These are phyloP conservation scores for Apodemia hepburni DNA, from an alignment of 2,888 invertebrate species.

Conservation along the genomic window DNA sequence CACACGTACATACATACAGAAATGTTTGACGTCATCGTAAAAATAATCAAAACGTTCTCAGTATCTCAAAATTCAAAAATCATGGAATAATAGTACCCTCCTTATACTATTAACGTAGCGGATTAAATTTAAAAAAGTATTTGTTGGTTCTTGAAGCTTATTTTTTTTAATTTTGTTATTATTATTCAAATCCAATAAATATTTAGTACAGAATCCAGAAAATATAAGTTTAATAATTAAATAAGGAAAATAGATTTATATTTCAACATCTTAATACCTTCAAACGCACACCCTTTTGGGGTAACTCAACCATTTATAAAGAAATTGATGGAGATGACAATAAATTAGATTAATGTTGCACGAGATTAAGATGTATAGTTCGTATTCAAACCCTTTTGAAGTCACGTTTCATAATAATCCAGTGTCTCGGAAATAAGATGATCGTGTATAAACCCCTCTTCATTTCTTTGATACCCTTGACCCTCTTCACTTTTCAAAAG, in stretches of 20 bases:
- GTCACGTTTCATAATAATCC: slow-evolving; percentile 45
- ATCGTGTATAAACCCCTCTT: slow-evolving; percentile 64
- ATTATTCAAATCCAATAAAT: neutral
- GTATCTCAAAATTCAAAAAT: too few species aligned
- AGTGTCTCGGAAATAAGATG: slow-evolving; percentile 51
- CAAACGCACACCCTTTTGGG: neutral
- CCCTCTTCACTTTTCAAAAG: slow-evolving; percentile 61
- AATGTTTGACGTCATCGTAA: too few species aligned
- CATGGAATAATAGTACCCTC: too few species aligned
- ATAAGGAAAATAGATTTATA: neutral
- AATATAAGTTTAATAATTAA: neutral
- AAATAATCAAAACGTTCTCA: too few species aligned
- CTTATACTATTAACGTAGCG: too few species aligned
- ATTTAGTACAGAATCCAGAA: neutral
- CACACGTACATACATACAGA: too few species aligned
- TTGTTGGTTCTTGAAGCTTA: too few species aligned
- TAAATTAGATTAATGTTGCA: slow-evolving; percentile 24
- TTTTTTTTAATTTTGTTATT: too few species aligned
- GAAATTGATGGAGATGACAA: slow-evolving; percentile 3
- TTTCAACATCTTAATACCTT: slow-evolving; percentile 5
- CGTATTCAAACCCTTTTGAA: slow-evolving; percentile 37
- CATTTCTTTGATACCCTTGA: slow-evolving; percentile 50
- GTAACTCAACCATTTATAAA: slow-evolving; percentile 5
- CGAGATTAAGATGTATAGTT: slow-evolving; percentile 29
- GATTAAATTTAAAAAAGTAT: too few species aligned